These are phyloP conservation scores for Pocillopora grandis DNA, from an alignment of 92 coral and sea anemone species.

Conservation along the genomic window DNA sequence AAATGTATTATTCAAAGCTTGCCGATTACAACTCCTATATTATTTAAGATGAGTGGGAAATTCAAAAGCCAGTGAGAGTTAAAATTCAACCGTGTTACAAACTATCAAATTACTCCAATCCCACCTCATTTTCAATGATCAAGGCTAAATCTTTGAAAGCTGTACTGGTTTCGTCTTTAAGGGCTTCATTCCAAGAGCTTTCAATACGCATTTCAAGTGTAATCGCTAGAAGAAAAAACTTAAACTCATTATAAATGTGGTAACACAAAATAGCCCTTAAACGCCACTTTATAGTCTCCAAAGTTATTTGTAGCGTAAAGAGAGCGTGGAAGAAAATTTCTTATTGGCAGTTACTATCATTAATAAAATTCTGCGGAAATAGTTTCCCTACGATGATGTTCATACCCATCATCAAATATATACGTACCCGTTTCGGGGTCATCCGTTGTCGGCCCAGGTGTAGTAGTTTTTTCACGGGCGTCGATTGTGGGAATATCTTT, in stretches of 20 bases:
- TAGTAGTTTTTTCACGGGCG: neutral
- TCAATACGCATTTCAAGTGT: neutral
- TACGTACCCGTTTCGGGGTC: neutral
- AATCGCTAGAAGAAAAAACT: neutral
- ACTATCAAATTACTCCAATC: neutral
- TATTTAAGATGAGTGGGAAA: too few relatives aligned
- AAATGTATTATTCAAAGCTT: too few relatives aligned
- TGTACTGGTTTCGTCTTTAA: neutral
- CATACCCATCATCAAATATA: neutral
- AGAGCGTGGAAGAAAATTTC: neutral
- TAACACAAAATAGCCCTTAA: too few relatives aligned
- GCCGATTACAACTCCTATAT: too few relatives aligned
- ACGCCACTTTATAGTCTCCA: neutral
- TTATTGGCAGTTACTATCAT: neutral
- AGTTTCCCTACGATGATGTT: neutral
- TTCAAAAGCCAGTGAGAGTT: neutral
- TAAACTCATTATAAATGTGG: too few relatives aligned
- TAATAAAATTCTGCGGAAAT: too few relatives aligned
- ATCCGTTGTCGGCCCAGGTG: neutral
- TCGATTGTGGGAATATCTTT: neutral
- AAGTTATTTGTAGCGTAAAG: neutral
- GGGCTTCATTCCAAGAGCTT: neutral
- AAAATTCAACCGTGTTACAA: neutral
- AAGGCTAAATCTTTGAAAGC: neutral
- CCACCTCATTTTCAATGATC: neutral